phyloP scores from a whole-genome alignment of 2,797 vertebrate genomes.

The Tarsius wallacei region DNA sequence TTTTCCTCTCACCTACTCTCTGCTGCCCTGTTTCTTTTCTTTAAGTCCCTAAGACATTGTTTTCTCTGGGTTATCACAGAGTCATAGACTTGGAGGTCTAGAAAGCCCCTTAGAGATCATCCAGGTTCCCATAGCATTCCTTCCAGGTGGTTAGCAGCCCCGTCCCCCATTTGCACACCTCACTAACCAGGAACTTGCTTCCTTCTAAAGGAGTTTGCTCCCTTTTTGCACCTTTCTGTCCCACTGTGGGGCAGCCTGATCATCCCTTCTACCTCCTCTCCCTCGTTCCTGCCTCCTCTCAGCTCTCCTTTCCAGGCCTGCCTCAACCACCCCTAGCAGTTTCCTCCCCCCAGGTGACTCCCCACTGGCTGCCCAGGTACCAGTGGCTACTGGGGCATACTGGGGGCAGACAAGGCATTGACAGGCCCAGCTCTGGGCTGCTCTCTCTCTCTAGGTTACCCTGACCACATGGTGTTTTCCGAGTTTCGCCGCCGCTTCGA shows the following conservation, averaged over 20 bases:
- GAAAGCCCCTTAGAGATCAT: neutral
- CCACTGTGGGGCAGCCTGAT: neutral
- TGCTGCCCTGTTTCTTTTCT: neutral
- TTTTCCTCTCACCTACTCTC: neutral
- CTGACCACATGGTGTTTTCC: constrained; percentile 98
- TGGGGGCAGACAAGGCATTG: neutral
- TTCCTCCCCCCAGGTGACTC: neutral
- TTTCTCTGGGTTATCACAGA: neutral
- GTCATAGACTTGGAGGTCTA: neutral
- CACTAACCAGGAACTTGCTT: neutral
- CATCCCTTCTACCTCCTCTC: neutral
- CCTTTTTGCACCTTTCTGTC: neutral
- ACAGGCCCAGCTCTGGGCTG: neutral
- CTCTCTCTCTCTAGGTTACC: constrained; percentile 93
- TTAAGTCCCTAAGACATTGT: neutral
- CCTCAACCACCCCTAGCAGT: neutral
- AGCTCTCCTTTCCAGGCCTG: neutral
- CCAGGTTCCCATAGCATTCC: neutral
- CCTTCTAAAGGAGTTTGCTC: neutral
- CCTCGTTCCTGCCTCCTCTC: neutral
- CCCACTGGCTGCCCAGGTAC: fast-evolving
- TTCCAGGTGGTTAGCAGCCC: neutral
- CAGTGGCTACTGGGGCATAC: neutral
- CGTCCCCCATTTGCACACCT: neutral
- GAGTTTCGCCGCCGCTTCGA: constrained; percentile 98